Evolutionary conservation across 1,140 invertebrate species (phyloP).

Genomic region (Lasioglossum albipes): DNA sequence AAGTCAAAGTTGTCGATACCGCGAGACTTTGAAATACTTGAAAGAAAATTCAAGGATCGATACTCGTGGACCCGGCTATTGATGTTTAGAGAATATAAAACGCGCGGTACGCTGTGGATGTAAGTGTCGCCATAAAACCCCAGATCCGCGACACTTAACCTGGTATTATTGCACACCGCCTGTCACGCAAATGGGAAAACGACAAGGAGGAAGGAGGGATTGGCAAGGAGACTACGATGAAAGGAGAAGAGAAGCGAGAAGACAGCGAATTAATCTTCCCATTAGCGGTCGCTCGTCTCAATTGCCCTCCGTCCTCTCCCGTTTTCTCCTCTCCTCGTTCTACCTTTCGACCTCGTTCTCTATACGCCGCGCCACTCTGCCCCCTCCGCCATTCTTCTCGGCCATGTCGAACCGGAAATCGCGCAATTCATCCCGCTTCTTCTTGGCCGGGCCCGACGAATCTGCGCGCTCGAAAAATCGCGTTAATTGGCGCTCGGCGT

Average conservation of each 20-base stretch:
- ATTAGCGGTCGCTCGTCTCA: conserved; percentile 66
- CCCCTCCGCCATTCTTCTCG: conserved; percentile 2
- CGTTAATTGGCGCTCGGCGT: conserved; percentile 16
- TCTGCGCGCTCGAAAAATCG: conserved; percentile 35
- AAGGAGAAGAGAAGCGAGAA: conserved; percentile 32
- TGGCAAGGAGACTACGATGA: neutral
- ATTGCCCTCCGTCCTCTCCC: conserved; percentile 51
- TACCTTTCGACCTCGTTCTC: conserved; percentile 38
- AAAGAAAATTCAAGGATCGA: no score
- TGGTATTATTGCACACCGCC: neutral
- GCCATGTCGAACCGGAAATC: conserved; percentile 50
- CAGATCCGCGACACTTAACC: neutral
- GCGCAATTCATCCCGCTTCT: conserved; percentile 56
- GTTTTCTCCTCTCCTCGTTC: conserved; percentile 9
- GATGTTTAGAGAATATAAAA: no score
- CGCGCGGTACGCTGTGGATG: no score
- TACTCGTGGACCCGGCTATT: no score
- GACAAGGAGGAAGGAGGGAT: neutral
- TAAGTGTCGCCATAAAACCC: no score
- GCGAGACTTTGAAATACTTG: no score
- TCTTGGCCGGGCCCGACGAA: conserved; percentile 13
- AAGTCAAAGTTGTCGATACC: no score
- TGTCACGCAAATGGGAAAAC: conserved; percentile 17
- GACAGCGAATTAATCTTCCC: conserved; percentile 67
- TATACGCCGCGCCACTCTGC: neutral